Percentiles rank a stretch among this genome's conserved stretches.
Conservation (phyloP, 2,797 vertebrate genomes). For the Alouatta caraya region DNA sequence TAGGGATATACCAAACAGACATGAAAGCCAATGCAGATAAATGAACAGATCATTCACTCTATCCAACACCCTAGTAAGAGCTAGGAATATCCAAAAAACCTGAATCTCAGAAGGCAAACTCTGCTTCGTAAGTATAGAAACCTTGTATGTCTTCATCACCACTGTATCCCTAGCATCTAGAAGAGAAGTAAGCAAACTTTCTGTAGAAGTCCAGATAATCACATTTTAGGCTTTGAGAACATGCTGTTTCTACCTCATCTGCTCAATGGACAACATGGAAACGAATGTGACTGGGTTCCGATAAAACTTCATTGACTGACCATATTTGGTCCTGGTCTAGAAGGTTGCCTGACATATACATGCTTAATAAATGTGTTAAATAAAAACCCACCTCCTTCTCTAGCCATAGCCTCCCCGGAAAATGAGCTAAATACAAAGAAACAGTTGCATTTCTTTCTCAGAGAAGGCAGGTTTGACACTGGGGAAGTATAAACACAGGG, state of each 20-base stretch:
- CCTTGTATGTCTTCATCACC: neutral
- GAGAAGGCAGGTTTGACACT: neutral
- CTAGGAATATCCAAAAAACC: neutral
- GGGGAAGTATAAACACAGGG: neutral
- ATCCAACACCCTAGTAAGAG: neutral
- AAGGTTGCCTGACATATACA: neutral
- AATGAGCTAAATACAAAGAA: neutral
- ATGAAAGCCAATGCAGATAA: neutral
- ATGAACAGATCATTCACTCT: neutral
- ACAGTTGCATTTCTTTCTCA: neutral
- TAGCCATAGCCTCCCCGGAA: neutral
- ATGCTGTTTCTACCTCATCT: neutral
- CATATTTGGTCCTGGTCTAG: neutral
- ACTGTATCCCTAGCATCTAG: neutral
- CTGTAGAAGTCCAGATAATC: neutral
- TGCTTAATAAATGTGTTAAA: neutral
- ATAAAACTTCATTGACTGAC: neutral
- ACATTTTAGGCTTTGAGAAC: neutral
- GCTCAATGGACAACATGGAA: neutral
- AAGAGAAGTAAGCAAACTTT: neutral
- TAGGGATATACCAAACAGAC: neutral
- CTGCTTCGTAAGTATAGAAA: neutral
- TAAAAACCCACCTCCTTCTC: neutral
- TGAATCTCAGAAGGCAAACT: neutral
- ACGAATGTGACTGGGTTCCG: neutral